Evolutionary conservation across 1,140 invertebrate genomes (phyloP), one percentile per base, ranked within the genome.

Genomic region (Drosophila littoralis): DNA sequence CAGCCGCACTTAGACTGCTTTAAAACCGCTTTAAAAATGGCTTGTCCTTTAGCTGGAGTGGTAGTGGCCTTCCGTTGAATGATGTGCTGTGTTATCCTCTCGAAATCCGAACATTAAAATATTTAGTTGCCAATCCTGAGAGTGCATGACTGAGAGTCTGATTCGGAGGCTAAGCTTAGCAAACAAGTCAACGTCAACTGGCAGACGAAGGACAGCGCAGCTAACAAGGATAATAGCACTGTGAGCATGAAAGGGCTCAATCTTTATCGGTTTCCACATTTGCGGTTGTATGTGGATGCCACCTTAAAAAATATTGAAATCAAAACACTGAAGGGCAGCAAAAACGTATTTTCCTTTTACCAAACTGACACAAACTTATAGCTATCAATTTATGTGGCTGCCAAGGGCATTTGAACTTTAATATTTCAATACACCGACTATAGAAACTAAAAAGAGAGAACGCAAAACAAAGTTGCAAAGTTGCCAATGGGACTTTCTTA

Each of bases 91-190:
- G 64, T 75, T 72, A 85, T 66, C 70, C 77, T 43, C 54, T 60
- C 40, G 22, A 67, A 82, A 68, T 60, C 69, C 66, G 33, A 65
- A 54, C 73, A 86, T 88, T 83, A 79, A 74, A 70, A 74, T 71
- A 79, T 79, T 88, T 79, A 82, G 68, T 79, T 79, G 84, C 40
- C 84, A 77, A 70, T 82, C 73, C 17, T 36, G 15, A n/a, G 15
- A 45, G 28, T 33, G 61, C 15, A 50, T 46, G 45, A 32, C 50
- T 51, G 17, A 13, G 32, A 35, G 50, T 9, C 50, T 15, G 48
- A 60, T 52, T 42, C 51, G 22, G 46, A 32, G 42, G 43, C 40
- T 50, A 46, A 50, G 45, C 58, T n/a, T 28, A 57, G 55, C 52
- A 73, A 79, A 69, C 83, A 82, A 73, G 63, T 46, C 59, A 58